These are phyloP conservation scores for Pipa parva DNA, from an alignment of 2,113 vertebrate genomes.

Conservation along the genomic window DNA sequence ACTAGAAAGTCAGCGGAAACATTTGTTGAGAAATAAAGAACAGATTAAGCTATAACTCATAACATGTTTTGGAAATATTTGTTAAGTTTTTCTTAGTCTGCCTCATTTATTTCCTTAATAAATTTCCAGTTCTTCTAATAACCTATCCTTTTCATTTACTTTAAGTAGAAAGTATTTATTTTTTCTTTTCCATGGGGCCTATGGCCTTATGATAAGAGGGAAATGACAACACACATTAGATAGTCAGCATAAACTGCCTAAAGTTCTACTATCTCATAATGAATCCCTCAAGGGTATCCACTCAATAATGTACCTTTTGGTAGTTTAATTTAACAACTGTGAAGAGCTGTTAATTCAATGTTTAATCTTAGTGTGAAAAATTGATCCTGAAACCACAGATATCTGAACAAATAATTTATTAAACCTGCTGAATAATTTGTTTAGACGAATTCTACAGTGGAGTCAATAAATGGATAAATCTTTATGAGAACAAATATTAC, in stretches of 20 bases:
- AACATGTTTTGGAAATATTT: no score
- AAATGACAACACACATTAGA: slow-evolving; percentile 17
- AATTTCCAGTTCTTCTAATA: not conserved
- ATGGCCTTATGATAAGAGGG: slow-evolving; percentile 10
- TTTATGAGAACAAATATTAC: no score
- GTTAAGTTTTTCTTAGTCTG: no score
- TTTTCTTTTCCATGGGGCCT: slow-evolving; percentile 16
- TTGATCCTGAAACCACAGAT: not conserved
- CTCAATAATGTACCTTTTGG: slow-evolving; percentile 24
- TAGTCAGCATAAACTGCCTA: slow-evolving; percentile 22
- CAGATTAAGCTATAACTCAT: no score
- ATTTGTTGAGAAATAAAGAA: no score
- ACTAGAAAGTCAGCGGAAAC: no score
- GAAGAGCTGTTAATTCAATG: slow-evolving; percentile 15
- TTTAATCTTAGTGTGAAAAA: slow-evolving; percentile 29
- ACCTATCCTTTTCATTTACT: not conserved
- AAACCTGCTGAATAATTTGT: no score
- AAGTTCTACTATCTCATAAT: slow-evolving; percentile 29
- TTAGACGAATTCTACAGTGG: no score
- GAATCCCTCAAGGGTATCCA: slow-evolving; percentile 28
- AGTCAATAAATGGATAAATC: no score
- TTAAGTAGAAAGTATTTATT: not conserved
- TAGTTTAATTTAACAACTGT: slow-evolving; percentile 29
- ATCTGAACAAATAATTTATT: not conserved
- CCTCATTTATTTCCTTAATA: no score